Conservation (phyloP, 2,888 invertebrate species). For the Heliconius ismenius region DNA sequence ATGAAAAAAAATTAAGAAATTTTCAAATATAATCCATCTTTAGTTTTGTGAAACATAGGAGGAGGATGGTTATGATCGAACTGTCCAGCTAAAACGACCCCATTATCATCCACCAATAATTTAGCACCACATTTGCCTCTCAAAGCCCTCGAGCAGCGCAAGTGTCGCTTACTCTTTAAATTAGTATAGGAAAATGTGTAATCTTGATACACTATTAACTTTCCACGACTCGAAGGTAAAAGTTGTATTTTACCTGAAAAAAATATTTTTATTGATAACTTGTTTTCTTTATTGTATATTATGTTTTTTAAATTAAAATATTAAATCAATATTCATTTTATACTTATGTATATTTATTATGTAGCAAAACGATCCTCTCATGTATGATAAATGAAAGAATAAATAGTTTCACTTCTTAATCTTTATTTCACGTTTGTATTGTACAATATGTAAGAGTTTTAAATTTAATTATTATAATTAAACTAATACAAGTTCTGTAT, state of each 20-base stretch:
- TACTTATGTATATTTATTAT: no score
- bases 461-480: no score
- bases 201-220: constrained; percentile 16
- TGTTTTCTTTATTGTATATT: neutral
- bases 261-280: neutral
- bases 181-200: constrained; percentile 35
- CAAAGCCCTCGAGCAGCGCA: constrained; percentile 51
- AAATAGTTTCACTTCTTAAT: no score
- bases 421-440: no score
- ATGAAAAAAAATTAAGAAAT: no score
- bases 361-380: no score
- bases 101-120: constrained; percentile 45
- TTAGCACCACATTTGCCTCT: constrained; percentile 48
- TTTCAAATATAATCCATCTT: constrained; percentile 36
- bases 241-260: constrained; percentile 12
- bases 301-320: neutral
- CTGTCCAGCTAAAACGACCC: constrained; percentile 41
- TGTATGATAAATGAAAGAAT: no score
- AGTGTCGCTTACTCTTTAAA: constrained; percentile 38
- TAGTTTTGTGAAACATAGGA: constrained; percentile 39
- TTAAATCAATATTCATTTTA: neutral
- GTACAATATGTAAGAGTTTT: no score
- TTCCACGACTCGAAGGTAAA: constrained; percentile 23
- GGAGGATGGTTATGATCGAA: constrained; percentile 51
- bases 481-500: no score